Evolutionary conservation across 1,140 invertebrate genomes (phyloP).

Genomic region (Solenopsis invicta): DNA sequence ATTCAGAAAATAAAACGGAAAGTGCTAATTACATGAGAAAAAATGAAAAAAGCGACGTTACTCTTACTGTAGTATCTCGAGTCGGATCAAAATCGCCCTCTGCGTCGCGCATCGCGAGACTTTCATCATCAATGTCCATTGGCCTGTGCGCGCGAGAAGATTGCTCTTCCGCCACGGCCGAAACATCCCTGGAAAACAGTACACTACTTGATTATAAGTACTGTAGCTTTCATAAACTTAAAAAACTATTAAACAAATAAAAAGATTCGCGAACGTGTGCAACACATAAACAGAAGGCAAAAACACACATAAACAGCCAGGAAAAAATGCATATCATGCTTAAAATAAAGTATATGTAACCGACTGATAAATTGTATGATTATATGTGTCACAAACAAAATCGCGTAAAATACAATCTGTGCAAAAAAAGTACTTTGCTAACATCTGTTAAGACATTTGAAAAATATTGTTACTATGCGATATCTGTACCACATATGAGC

Average conservation of each 20-base stretch:
- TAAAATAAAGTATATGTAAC: constrained; percentile 16
- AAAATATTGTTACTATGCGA: background rate
- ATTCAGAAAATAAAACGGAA: constrained; percentile 50
- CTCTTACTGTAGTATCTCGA: constrained; percentile 85
- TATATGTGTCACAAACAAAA: constrained; percentile 28
- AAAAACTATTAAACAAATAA: constrained; percentile 52
- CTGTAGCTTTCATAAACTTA: constrained; percentile 69
- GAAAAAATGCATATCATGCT: constrained; percentile 35
- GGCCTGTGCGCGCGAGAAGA: constrained; percentile 84
- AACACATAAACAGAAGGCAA: constrained; percentile 46
- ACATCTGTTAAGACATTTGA: constrained; percentile 6
- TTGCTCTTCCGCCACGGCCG: constrained; percentile 83
- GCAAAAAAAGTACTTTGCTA: background rate
- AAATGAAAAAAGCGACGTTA: constrained; percentile 72
- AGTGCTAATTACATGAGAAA: constrained; percentile 33
- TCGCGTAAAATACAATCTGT: constrained; percentile 3
- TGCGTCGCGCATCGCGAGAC: constrained; percentile 82
- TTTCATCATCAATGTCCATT: constrained; percentile 86
- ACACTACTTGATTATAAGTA: constrained; percentile 87
- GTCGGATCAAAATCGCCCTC: constrained; percentile 85
- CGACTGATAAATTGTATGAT: constrained; percentile 6
- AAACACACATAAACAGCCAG: constrained; percentile 4
- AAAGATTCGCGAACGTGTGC: constrained; percentile 58
- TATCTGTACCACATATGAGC: background rate
- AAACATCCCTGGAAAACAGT: constrained; percentile 85